These are phyloP conservation scores for Poecile atricapillus DNA, from an alignment of 2,113 vertebrate genomes.

Conservation along the genomic window DNA sequence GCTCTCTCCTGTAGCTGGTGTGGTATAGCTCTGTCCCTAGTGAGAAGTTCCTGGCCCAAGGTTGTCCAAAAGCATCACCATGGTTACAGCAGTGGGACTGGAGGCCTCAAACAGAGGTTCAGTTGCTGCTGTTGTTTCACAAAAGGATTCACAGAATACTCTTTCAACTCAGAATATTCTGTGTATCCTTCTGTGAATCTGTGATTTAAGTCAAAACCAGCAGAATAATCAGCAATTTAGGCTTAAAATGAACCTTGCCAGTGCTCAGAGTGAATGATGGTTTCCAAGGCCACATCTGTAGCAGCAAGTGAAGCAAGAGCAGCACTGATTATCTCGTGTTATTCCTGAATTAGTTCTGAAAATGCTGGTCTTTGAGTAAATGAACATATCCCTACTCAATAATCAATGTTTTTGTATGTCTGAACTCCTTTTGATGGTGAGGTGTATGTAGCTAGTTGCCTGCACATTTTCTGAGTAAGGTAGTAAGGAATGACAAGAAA, in stretches of 20 bases:
- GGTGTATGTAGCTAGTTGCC: neutral
- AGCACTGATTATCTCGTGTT: neutral
- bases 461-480: neutral
- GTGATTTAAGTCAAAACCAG: neutral
- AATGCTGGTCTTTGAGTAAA: neutral
- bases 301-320: neutral
- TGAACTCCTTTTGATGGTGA: neutral
- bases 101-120: neutral
- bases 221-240: neutral
- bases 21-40: neutral
- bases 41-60: neutral
- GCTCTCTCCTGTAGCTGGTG: neutral
- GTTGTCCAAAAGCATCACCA: fast-evolving
- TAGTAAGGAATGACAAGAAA: neutral
- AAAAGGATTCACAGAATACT: neutral
- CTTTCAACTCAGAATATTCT: neutral
- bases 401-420: neutral
- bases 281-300: neutral
- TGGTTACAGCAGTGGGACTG: fast-evolving
- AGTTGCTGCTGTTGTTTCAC: neutral
- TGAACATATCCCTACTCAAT: neutral
- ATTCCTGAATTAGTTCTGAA: neutral
- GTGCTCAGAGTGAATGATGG: neutral
- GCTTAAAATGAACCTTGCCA: neutral
- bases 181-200: neutral